Evolutionary conservation across 2,797 vertebrate species (phyloP).

Genomic region (Labeo calbasu): DNA sequence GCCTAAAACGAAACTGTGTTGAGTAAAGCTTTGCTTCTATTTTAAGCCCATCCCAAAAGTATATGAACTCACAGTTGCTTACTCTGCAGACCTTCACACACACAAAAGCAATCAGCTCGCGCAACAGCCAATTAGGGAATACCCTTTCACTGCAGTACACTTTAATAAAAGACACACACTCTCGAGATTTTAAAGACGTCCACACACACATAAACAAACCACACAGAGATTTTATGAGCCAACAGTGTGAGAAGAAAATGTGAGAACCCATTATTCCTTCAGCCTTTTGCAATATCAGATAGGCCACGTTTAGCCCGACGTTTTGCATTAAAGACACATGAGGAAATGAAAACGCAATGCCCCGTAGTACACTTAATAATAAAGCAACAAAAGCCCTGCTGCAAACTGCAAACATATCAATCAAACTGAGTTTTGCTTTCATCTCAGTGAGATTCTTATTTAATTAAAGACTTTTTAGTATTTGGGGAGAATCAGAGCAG

Average conservation of each 20-base stretch:
- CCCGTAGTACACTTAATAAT: not conserved
- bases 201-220: not conserved
- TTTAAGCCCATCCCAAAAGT: slow-evolving; percentile 7
- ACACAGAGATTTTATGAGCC: slow-evolving; percentile 14
- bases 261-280: slow-evolving; percentile 21
- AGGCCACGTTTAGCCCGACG: not conserved
- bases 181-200: slow-evolving; percentile 50
- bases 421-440: not conserved
- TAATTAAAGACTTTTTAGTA: slow-evolving; percentile 23
- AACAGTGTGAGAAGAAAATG: slow-evolving; percentile 30
- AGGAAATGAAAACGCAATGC: slow-evolving; percentile 9
- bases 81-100: slow-evolving; percentile 52
- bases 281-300: slow-evolving; percentile 6
- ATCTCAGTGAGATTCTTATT: slow-evolving; percentile 25
- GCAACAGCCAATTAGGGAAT: slow-evolving; percentile 69
- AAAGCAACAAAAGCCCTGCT: not conserved
- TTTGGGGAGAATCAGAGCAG: slow-evolving; percentile 16
- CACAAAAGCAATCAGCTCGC: slow-evolving; percentile 65
- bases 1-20: not conserved
- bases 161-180: slow-evolving; percentile 66
- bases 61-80: slow-evolving; percentile 9
- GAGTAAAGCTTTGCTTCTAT: not conserved
- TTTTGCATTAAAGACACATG: not conserved
- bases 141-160: slow-evolving; percentile 54
- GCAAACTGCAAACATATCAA: not conserved